Conservation (phyloP, 2,888 invertebrate genomes). For the Caenorhabditis macrosperma region DNA sequence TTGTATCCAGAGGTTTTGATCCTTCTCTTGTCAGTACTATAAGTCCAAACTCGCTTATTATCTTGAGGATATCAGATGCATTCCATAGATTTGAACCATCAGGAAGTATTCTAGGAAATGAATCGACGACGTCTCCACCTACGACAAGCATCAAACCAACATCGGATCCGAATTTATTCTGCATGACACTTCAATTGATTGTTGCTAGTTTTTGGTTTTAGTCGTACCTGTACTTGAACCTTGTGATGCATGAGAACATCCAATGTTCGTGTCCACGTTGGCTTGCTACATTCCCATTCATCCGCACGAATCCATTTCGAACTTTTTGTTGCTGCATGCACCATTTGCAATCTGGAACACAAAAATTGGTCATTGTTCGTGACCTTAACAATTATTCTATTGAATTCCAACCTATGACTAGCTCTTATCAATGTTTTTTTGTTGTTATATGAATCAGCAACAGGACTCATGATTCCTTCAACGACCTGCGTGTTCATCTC, state of each 20-base stretch:
- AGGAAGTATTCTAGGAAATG: constrained; percentile 67
- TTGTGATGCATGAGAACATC: constrained; percentile 69
- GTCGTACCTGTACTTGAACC: constrained; percentile 52
- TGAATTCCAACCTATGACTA: constrained; percentile 22
- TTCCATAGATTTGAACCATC: constrained; percentile 72
- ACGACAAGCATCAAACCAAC: constrained; percentile 70
- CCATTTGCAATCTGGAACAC: constrained; percentile 42
- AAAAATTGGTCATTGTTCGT: no score
- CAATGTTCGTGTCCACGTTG: constrained; percentile 71
- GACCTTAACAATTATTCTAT: no score
- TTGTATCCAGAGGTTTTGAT: constrained; percentile 50
- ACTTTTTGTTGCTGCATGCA: constrained; percentile 84
- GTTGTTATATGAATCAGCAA: constrained; percentile 89
- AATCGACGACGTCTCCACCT: constrained; percentile 77
- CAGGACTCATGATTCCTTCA: constrained; percentile 95
- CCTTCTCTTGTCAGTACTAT: constrained; percentile 68
- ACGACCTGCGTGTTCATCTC: constrained; percentile 85
- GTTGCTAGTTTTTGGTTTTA: not conserved
- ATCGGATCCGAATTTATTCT: constrained; percentile 49
- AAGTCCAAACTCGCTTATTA: constrained; percentile 71
- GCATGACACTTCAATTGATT: constrained; percentile 2
- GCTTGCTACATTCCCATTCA: constrained; percentile 57
- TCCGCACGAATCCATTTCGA: constrained; percentile 87
- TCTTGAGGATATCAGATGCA: constrained; percentile 63
- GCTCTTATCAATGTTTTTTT: constrained; percentile 42